These are phyloP conservation scores for Nannoperca australis DNA, from an alignment of 2,797 vertebrate species.

Conservation along the genomic window DNA sequence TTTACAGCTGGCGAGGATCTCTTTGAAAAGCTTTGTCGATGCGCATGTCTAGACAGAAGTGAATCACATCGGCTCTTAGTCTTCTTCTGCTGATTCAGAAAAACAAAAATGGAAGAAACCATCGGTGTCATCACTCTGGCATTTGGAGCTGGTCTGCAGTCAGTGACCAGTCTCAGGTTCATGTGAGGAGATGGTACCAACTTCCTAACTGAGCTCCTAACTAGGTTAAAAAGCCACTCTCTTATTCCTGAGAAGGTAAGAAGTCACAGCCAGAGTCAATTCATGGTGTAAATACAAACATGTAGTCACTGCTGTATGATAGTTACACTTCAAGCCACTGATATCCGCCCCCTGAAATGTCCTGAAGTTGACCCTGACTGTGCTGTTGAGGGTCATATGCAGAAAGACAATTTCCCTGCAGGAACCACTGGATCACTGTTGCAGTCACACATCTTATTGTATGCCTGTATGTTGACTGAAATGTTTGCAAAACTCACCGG, in stretches of 20 bases:
- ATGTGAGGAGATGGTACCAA: conserved; percentile 38
- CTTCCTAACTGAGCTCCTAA: conserved; percentile 29
- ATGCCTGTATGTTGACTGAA: neutral
- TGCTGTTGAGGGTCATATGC: conserved; percentile 5
- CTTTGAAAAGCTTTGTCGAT: conserved; percentile 22
- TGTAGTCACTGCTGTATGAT: neutral
- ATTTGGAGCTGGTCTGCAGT: conserved; percentile 41
- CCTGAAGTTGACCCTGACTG: conserved; percentile 26
- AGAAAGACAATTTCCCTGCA: conserved; percentile 7
- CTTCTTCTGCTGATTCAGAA: conserved; percentile 57
- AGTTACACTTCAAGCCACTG: neutral
- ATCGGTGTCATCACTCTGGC: conserved; percentile 66
- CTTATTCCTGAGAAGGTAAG: neutral
- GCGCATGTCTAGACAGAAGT: conserved; percentile 71
- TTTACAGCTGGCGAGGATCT: conserved; percentile 50
- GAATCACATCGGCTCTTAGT: conserved; percentile 42
- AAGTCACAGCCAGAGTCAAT: neutral
- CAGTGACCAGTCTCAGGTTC: conserved; percentile 41
- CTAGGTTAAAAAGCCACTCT: conserved; percentile 26
- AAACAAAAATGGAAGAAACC: conserved; percentile 20
- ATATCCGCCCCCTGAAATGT: neutral
- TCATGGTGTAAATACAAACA: neutral
- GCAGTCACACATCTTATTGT: conserved; percentile 7
- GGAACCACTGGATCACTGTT: conserved; percentile 5
- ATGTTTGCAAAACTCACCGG: conserved; percentile 11